Evolutionary conservation across 2,888 invertebrate genomes (phyloP), one percentile per base, ranked within the genome.

Genomic region (Leucophenga montana): DNA sequence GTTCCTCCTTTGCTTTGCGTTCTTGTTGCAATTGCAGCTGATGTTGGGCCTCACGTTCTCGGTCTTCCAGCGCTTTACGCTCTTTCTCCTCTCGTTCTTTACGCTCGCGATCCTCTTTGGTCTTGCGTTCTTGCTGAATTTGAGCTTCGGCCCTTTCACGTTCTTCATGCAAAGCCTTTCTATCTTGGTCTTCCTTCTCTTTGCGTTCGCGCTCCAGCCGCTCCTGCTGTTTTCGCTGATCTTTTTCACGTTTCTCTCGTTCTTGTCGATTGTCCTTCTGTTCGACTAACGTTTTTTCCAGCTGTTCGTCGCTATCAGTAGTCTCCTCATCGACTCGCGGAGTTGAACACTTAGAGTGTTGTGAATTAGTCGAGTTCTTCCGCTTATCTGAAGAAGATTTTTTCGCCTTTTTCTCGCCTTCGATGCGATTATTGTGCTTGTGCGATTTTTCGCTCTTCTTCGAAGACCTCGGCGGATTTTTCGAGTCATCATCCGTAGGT

Each of bases 21-120:
- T 70, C 71, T 27, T 77, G 71, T 16, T 67, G 71, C 16, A 76
- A 64, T 54, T 78, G 74, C 33, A 77, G 71, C 14, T 66, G 72
- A 18, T 76, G 62, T 61, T 78, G 74, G 31, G 67, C 73, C 61
- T 76, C 74, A 18, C 71, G 74, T 13, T 74, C 76, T 39, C 88
- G 76, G 87, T 82, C 84, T 74, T 80, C 79, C 31, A 76, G 73
- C 54, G 76, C 72, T 59, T 85, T 84, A 11, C 80, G 79, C 44
- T 84, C 80, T 68, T 87, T 88, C 76, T 88, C 89, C 74, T 86
- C 88, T 73, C 89, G 79, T 78, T 79, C 85, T 73, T 72, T 71
- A 9, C 73, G 77, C 48, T 76, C 86, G 71, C 82, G 86, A 46
- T 86, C 75, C 59, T 78, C 77, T 64, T 71, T 71, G 46, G 73